Evolutionary conservation across 2,888 invertebrate genomes (phyloP).

Genomic region (Watsonalla binaria): DNA sequence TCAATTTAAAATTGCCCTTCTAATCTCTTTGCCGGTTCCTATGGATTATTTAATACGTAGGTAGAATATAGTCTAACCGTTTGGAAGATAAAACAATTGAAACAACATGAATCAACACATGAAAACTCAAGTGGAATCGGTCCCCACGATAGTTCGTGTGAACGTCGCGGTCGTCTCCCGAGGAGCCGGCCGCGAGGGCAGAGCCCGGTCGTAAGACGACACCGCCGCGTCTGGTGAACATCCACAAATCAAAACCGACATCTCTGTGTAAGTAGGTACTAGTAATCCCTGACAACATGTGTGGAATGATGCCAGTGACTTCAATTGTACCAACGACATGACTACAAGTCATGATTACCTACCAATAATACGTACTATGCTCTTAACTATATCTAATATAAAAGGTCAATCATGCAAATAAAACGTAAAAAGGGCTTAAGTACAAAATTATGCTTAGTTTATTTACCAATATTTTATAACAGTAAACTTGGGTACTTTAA

Average conservation of each 20-base stretch:
- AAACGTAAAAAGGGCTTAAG: too few species aligned
- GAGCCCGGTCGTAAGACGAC: conserved; percentile 58
- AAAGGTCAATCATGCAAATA: too few species aligned
- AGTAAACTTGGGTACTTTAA: too few species aligned
- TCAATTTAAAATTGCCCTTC: too few species aligned
- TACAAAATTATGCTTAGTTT: too few species aligned
- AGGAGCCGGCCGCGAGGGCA: conserved; percentile 25
- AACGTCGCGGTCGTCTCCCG: conserved; percentile 32
- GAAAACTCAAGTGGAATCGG: conserved; percentile 29
- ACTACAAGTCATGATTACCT: neutral
- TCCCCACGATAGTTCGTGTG: conserved; percentile 59
- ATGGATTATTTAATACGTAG: too few species aligned
- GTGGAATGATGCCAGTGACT: conserved; percentile 52
- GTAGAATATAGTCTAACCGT: too few species aligned
- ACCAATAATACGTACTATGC: conserved; percentile 4
- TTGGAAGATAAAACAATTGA: neutral
- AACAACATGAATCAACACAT: conserved; percentile 16
- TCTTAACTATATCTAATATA: neutral
- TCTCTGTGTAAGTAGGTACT: conserved; percentile 36
- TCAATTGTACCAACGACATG: conserved; percentile 7
- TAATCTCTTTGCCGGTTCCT: too few species aligned
- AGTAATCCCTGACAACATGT: conserved; percentile 49
- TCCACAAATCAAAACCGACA: conserved; percentile 54
- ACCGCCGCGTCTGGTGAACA: conserved; percentile 66
- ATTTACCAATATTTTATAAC: too few species aligned